Conservation (phyloP, 2,797 vertebrate genomes). For the Odontamblyopus lacepedii region DNA sequence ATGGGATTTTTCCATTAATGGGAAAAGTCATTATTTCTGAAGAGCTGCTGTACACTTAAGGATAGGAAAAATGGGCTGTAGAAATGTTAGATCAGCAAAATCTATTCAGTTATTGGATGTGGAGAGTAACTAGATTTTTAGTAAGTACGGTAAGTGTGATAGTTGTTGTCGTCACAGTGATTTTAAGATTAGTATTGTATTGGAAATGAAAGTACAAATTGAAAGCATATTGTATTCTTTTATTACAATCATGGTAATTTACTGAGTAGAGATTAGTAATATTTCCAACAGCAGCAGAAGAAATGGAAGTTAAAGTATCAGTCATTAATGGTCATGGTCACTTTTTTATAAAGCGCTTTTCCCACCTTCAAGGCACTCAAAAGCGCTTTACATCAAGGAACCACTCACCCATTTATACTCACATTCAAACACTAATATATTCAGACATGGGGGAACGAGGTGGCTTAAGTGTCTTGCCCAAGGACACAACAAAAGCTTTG, state of each 20-base stretch:
- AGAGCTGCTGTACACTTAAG: slow-evolving; percentile 1
- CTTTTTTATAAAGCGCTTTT: too few species aligned
- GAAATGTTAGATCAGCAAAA: slow-evolving; percentile 13
- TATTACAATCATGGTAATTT: neutral
- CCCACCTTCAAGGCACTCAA: too few species aligned
- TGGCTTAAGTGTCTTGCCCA: too few species aligned
- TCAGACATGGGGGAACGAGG: too few species aligned
- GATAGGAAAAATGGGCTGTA: neutral
- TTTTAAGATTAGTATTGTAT: neutral
- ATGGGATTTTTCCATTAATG: slow-evolving; percentile 29
- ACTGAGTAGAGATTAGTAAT: neutral
- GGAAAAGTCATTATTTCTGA: slow-evolving; percentile 32
- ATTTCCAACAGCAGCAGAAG: neutral
- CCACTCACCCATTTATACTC: too few species aligned
- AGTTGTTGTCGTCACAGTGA: neutral
- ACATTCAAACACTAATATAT: too few species aligned
- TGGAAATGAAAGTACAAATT: too few species aligned
- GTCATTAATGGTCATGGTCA: too few species aligned
- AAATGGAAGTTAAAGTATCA: too few species aligned
- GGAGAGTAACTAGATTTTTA: neutral
- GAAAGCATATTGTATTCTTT: neutral
- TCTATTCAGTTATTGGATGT: neutral
- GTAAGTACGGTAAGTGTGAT: too few species aligned
- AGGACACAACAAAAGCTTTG: too few species aligned
- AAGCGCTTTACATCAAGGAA: too few species aligned